phyloP scores from a whole-genome alignment of 1,140 invertebrate genomes.

The Aphelenchoides besseyi region DNA sequence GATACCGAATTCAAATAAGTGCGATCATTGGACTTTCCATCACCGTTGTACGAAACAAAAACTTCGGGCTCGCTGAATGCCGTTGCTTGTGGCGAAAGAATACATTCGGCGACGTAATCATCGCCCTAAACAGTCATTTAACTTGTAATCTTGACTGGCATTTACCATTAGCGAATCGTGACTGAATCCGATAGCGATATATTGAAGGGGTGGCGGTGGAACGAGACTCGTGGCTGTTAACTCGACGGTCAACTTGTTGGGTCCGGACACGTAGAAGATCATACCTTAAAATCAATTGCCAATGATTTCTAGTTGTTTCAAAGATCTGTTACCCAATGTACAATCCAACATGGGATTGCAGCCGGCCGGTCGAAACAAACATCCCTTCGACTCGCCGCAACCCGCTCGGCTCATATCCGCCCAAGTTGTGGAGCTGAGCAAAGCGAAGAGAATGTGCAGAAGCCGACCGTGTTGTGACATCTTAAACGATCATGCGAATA shows the following conservation, averaged over 20 bases:
- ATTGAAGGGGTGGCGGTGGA: conserved; percentile 43
- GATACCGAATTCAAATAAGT: conserved; percentile 46
- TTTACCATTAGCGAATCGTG: conserved; percentile 43
- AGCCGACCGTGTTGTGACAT: too few relatives aligned
- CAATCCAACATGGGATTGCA: conserved; percentile 53
- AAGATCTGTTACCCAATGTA: conserved; percentile 35
- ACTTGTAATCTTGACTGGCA: conserved; percentile 13
- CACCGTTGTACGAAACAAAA: conserved; percentile 46
- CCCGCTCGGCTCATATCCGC: conserved; percentile 33
- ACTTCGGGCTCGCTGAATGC: conserved; percentile 40
- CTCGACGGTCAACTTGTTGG: conserved; percentile 45
- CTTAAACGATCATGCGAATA: too few relatives aligned
- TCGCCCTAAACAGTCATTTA: conserved; percentile 43
- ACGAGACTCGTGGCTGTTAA: conserved; percentile 37
- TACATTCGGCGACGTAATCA: conserved; percentile 49
- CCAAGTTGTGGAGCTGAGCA: conserved; percentile 9
- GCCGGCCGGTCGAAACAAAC: conserved; percentile 51
- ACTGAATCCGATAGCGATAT: conserved; percentile 51
- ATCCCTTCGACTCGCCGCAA: conserved; percentile 51
- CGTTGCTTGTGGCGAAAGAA: conserved; percentile 27
- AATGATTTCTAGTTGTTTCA: neutral
- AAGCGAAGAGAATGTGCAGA: neutral
- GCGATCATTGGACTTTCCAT: conserved; percentile 49
- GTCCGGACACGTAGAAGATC: conserved; percentile 41
- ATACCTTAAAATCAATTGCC: conserved; percentile 33